Conservation (phyloP, 1,140 invertebrate genomes). For the Coenobita brevimanus region DNA sequence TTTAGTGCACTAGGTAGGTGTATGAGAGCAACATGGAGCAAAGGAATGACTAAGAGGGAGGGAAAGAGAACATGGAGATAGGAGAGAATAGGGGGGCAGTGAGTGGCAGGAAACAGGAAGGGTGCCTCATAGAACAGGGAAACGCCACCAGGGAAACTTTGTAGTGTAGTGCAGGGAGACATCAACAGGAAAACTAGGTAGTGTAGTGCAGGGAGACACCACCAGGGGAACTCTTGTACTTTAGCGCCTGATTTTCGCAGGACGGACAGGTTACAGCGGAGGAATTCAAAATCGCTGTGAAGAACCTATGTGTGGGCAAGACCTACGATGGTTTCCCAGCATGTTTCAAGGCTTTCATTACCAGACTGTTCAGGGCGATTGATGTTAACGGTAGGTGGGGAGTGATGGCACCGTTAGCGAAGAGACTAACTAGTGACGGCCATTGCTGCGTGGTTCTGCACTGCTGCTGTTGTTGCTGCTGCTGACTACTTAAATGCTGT, state of each 20-base stretch:
- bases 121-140: no score
- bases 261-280: slow-evolving; percentile 86
- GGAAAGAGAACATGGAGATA: no score
- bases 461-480: no score
- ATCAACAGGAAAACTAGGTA: background rate
- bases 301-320: slow-evolving; percentile 85
- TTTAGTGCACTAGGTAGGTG: no score
- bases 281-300: slow-evolving; percentile 87
- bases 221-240: background rate
- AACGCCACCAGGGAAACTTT: no score
- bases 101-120: no score
- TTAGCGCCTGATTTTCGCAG: slow-evolving; percentile 71
- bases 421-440: slow-evolving; percentile 21
- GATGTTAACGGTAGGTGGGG: slow-evolving; percentile 80
- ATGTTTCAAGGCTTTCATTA: slow-evolving; percentile 82
- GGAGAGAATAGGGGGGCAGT: no score
- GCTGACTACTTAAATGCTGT: no score
- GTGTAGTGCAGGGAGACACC: background rate
- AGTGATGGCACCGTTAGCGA: background rate
- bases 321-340: slow-evolving; percentile 84
- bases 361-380: slow-evolving; percentile 85
- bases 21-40: no score
- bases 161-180: no score
- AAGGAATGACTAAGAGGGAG: no score
- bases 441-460: background rate